Evolutionary conservation across 2,888 invertebrate genomes (phyloP), one percentile per base, ranked within the genome.

Genomic region (Embidobia sp.): DNA sequence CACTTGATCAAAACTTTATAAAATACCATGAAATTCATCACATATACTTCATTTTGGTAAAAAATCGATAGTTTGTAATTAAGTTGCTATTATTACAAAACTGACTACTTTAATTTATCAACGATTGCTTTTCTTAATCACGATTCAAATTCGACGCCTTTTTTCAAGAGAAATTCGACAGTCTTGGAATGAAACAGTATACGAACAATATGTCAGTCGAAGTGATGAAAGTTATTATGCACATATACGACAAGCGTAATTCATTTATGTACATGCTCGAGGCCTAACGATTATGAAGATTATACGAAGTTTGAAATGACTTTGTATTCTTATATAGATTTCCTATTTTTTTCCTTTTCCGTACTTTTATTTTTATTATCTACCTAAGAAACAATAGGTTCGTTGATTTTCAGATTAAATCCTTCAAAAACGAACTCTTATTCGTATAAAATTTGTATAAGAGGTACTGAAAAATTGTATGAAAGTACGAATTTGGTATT

Each of bases 211-310:
- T 37, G 13, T 57, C 55, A 55, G 55, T 55, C 55, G 15, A 6
- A 55, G 18, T 46, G 35, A 72, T 11, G 8, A 48, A 55, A 40
- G 10, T 61, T 44, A n/a, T n/a, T n/a, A 35, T 26, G 48, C 55
- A 63, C 55, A 72, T 72, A 63, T 42, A 72, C 40, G 13, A n/a
- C 37, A 72, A 72, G 70, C 70, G 44, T 49, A 61, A 51, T 59
- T 19, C 8, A 22, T 33, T 18, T 63, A 70, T 70, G 31, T 53
- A 72, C 70, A 72, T 31, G 53, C 53, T 18, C 13, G n/a, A 37
- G 46, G 44, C 59, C 46, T 72, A 72, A 37, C 49, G 31, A 49
- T 61, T 42, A 53, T 51, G 31, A 48, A n/a, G 8, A 46, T 46
- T 67, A 67, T 37, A 67, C 11, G 40, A 57, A 57, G 37, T 33